Percentiles rank a stretch among this genome's conserved stretches.
Conservation (phyloP, 2,888 invertebrate species). For the Lobophora halterata region DNA sequence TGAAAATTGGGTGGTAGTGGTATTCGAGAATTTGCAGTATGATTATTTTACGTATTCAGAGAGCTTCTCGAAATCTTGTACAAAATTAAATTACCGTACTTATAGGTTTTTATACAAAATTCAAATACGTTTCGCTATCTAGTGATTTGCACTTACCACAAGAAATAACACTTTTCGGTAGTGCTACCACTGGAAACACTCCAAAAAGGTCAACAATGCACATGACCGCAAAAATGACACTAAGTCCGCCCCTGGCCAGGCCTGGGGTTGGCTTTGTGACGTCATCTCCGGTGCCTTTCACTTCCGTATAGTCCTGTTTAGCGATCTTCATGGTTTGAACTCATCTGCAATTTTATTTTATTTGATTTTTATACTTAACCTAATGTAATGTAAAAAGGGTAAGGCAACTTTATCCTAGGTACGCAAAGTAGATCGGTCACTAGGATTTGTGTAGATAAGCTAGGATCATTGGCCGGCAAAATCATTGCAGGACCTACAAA, state of each 20-base stretch:
- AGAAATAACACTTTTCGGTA: slow-evolving; percentile 87
- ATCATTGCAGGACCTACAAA: no score
- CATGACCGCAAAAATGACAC: slow-evolving; percentile 85
- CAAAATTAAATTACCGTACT: no score
- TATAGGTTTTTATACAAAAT: no score
- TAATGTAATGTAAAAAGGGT: not conserved
- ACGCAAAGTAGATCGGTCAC: no score
- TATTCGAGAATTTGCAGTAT: no score
- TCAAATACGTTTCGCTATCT: not conserved
- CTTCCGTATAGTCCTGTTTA: slow-evolving; percentile 26
- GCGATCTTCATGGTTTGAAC: slow-evolving; percentile 44
- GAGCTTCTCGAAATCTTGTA: no score
- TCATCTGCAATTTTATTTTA: slow-evolving; percentile 25
- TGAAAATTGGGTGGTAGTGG: no score
- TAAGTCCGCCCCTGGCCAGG: slow-evolving; percentile 76
- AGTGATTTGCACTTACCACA: slow-evolving; percentile 84
- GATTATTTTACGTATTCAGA: no score
- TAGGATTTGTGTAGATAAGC: no score
- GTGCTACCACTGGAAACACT: slow-evolving; percentile 89
- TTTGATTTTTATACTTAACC: not conserved
- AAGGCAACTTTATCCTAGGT: no score
- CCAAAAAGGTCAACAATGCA: slow-evolving; percentile 92
- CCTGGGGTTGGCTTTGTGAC: slow-evolving; percentile 44
- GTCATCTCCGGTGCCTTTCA: slow-evolving; percentile 16
- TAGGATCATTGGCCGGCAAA: no score